A percentile compares a stretch with the other conserved stretches of the same genome.
phyloP scores from a whole-genome alignment of 2,113 vertebrate genomes.

The Halcyon malimbica region DNA sequence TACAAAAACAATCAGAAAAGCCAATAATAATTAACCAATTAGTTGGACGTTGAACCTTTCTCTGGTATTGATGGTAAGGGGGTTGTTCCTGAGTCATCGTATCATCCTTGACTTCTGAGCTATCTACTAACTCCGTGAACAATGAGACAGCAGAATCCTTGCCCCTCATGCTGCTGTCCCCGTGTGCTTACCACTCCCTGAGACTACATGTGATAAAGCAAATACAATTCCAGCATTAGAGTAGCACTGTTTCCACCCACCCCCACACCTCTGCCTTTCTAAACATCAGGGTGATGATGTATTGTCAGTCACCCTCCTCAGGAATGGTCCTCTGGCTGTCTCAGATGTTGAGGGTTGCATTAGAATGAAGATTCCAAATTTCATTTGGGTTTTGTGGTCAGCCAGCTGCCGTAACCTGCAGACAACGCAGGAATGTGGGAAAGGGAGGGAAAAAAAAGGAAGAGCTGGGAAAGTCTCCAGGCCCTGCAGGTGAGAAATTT shows the following conservation, averaged over 20 bases:
- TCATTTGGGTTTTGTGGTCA: background rate
- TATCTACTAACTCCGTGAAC: background rate
- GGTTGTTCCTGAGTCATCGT: background rate
- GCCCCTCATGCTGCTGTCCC: background rate
- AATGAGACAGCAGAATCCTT: background rate
- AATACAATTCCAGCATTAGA: background rate
- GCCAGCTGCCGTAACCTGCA: background rate
- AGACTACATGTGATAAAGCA: background rate
- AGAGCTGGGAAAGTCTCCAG: background rate
- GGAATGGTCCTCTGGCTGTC: background rate
- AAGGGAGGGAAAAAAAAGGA: background rate
- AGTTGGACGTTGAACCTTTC: slow-evolving; percentile 44
- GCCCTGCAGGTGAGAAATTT: background rate
- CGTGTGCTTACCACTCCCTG: background rate
- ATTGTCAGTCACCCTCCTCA: background rate
- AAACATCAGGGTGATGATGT: background rate
- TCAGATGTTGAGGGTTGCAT: background rate
- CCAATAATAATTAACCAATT: slow-evolving; percentile 66
- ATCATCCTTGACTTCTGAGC: slow-evolving; percentile 15
- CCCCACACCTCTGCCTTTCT: background rate
- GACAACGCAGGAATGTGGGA: background rate
- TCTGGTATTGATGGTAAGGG: background rate
- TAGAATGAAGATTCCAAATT: background rate
- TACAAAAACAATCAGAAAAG: slow-evolving; percentile 9
- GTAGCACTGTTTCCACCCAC: background rate